Percentiles rank a stretch among this genome's conserved stretches.
phyloP scores from a whole-genome alignment of 2,888 invertebrate species.

The Gryllus longicercus region DNA sequence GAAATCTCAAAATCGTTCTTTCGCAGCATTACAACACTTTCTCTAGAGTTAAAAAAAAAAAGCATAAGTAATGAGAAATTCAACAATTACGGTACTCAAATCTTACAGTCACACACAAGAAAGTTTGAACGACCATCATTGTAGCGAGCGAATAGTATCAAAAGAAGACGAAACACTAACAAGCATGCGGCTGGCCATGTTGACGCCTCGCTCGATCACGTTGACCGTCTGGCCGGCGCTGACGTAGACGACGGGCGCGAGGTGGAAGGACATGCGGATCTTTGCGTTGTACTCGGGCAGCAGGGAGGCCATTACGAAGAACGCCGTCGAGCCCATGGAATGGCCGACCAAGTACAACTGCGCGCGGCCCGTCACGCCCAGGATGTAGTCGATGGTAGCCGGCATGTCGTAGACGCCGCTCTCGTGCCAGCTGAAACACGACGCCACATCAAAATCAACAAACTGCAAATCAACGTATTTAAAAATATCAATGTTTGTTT shows the following conservation, averaged over 20 bases:
- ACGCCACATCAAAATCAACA: neutral
- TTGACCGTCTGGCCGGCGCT: neutral
- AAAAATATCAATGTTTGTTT: neutral
- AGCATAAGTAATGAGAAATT: too few species aligned
- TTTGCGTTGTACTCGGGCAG: conserved; percentile 18
- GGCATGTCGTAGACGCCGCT: neutral
- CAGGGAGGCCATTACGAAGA: neutral
- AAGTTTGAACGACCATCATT: too few species aligned
- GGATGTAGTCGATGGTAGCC: neutral
- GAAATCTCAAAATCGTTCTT: too few species aligned
- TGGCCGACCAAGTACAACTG: neutral
- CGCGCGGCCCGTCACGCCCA: neutral
- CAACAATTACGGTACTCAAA: too few species aligned
- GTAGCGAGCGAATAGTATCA: too few species aligned
- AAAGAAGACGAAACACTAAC: neutral
- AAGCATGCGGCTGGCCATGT: neutral
- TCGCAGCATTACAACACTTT: too few species aligned
- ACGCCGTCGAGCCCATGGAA: conserved; percentile 5
- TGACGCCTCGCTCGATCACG: neutral
- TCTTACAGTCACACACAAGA: too few species aligned
- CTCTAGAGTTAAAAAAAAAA: too few species aligned
- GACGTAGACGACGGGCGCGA: neutral
- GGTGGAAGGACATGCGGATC: neutral
- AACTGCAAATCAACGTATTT: too few species aligned
- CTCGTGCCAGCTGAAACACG: conserved; percentile 4